Evolutionary conservation across 2,888 invertebrate genomes (phyloP).

Genomic region (Serripes groenlandicus): DNA sequence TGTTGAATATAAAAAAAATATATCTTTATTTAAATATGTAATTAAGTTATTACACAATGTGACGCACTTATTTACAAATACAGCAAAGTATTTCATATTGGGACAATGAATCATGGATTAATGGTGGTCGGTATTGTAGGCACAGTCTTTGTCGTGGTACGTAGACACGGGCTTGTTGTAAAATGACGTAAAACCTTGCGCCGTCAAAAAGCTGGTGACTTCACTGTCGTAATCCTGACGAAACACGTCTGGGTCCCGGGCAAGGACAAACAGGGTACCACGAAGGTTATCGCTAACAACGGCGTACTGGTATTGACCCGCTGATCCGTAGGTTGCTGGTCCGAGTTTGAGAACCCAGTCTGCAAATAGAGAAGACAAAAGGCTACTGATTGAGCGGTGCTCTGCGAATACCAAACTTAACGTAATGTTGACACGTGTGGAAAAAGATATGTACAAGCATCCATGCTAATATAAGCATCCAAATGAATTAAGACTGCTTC

Average conservation of each 20-base stretch:
- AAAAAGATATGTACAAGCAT: too few species aligned
- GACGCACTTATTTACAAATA: too few species aligned
- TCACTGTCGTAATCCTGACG: conserved; percentile 58
- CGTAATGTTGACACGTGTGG: too few species aligned
- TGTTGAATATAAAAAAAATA: too few species aligned
- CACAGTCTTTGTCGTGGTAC: conserved; percentile 71
- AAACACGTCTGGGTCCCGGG: conserved; percentile 69
- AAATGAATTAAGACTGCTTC: too few species aligned
- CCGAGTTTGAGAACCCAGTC: conserved; percentile 77
- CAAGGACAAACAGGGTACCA: conserved; percentile 73
- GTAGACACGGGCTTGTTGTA: conserved; percentile 70
- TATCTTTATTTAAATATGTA: too few species aligned
- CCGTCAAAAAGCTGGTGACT: conserved; percentile 60
- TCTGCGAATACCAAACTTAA: not conserved
- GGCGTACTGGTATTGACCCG: conserved; percentile 71
- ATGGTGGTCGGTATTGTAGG: conserved; percentile 68
- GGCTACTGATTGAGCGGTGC: not conserved
- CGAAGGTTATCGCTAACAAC: conserved; percentile 72
- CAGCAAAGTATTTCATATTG: too few species aligned
- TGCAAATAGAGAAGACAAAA: conserved; percentile 17
- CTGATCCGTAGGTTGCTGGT: conserved; percentile 66
- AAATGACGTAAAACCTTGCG: conserved; percentile 66
- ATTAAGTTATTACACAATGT: too few species aligned
- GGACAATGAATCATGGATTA: conserved; percentile 6
- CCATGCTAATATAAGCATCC: too few species aligned